Conservation (phyloP, 2,113 vertebrate genomes). For the Ammodytes dubius region DNA sequence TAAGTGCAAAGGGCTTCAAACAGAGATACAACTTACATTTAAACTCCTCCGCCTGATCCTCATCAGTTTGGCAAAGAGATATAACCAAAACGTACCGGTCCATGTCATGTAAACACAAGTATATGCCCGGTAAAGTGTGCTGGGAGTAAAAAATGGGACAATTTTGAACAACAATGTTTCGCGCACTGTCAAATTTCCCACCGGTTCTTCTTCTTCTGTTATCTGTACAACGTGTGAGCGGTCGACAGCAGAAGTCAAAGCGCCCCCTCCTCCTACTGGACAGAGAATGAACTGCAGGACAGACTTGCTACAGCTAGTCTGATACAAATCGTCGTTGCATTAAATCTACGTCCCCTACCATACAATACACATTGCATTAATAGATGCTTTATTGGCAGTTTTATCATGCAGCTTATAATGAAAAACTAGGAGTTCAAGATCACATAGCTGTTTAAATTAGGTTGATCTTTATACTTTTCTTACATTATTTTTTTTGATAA, state of each 20-base stretch:
- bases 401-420: not conserved
- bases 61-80: slow-evolving; percentile 51
- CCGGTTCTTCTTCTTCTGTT: slow-evolving; percentile 37
- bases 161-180: not conserved
- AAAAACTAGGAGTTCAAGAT: not conserved
- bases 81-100: slow-evolving; percentile 73
- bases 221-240: not conserved
- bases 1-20: not conserved
- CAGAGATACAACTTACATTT: slow-evolving; percentile 59
- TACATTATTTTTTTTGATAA: too few species aligned
- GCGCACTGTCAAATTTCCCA: slow-evolving; percentile 77
- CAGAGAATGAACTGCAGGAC: not conserved
- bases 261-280: slow-evolving; percentile 41
- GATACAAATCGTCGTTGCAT: not conserved
- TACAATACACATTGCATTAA: not conserved
- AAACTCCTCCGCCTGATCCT: slow-evolving; percentile 15
- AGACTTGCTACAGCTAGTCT: not conserved
- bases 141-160: not conserved
- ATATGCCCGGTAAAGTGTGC: not conserved
- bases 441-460: not conserved
- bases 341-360: not conserved
- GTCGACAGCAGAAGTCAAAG: not conserved
- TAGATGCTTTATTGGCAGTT: not conserved
- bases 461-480: too few species aligned
- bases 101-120: slow-evolving; percentile 45